phyloP scores from a whole-genome alignment of 2,797 vertebrate species.

The Falco novaeseelandiae region DNA sequence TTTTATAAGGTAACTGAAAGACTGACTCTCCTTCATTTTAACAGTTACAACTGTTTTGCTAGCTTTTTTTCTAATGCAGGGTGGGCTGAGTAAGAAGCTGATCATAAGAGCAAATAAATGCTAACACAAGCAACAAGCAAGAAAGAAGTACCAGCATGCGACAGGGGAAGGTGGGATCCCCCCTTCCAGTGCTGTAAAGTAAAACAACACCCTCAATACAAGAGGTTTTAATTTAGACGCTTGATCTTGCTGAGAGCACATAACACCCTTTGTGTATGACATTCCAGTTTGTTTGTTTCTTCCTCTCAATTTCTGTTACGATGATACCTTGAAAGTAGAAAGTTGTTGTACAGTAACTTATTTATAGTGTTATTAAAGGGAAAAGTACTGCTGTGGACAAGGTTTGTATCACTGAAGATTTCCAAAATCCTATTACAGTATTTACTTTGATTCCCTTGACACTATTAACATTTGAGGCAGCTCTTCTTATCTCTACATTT shows the following conservation, averaged over 20 bases:
- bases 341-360: not conserved
- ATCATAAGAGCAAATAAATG: not conserved
- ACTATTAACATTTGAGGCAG: not conserved
- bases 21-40: not conserved
- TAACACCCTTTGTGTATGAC: not conserved
- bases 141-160: not conserved
- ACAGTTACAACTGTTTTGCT: not conserved
- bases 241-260: not conserved
- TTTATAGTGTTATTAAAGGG: not conserved
- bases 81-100: not conserved
- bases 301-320: not conserved
- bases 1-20: not conserved
- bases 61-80: not conserved
- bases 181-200: not conserved
- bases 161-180: not conserved
- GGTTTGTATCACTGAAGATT: not conserved
- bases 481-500: not conserved
- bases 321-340: not conserved
- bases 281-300: not conserved
- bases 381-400: not conserved
- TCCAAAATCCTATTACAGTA: not conserved
- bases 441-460: not conserved
- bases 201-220: not conserved
- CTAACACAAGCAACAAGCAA: not conserved
- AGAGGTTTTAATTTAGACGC: conserved; percentile 11